Evolutionary conservation across 2,888 invertebrate species (phyloP), one percentile per base, ranked within the genome.

Genomic region (Callinectes sapidus): DNA sequence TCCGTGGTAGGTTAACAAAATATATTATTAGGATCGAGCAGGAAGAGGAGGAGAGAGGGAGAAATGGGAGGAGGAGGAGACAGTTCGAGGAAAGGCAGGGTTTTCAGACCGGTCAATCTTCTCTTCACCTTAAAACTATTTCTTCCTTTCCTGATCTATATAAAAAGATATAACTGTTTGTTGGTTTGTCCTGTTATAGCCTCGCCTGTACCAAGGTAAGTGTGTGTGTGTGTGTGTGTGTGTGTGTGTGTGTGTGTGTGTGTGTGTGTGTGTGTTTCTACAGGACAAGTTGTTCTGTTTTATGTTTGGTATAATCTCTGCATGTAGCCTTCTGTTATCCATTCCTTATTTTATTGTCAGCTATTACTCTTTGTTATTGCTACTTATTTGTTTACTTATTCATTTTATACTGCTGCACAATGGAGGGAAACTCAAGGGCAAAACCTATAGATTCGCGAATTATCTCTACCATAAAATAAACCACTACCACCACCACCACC

Each of bases 121-220:
- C 35, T 32, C 32, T 81, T 28, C 28, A n/a, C 35, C n/a, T 18
- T 35, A 81, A 35, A 35, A 35, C 81, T 35, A 32, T 81, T 81
- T 32, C 81, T 81, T 10, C 35, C 81, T 81, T 16, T 81, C 81
- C 81, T 35, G 35, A 35, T 35, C 13, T 23, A 81, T 35, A 32
- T 32, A 81, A 81, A 81, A 81, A 81, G 28, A 81, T 35, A 81
- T 81, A 81, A 81, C 81, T 81, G 81, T 81, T 32, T 35, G 81
- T 81, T 35, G 81, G 35, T 2, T 81, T 14, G 32, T 81, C 35
- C 81, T 81, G 81, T 81, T 77, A 13, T 35, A 16, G 16, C 32
- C 18, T 35, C n/a, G 14, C 35, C 32, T 81, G 35, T 35, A 14
- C 16, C 35, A 32, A 81, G 81, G 81, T 35, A n/a, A 18, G 28